These are phyloP conservation scores for Saccostrea echinata DNA, from an alignment of 1,140 invertebrate genomes.

Conservation along the genomic window DNA sequence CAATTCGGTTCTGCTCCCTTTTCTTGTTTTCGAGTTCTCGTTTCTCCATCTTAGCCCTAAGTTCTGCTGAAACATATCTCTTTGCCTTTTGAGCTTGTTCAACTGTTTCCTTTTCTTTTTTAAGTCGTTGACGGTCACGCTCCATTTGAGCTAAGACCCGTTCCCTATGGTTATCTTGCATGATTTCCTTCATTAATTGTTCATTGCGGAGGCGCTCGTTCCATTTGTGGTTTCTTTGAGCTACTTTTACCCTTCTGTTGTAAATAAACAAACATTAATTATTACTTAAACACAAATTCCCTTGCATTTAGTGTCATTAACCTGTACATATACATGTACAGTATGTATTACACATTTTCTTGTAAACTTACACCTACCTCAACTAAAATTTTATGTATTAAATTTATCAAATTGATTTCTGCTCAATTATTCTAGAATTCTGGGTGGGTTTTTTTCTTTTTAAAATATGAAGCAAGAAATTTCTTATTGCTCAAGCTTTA, in stretches of 20 bases:
- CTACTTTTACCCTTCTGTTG: conserved; percentile 65
- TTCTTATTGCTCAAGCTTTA: no score
- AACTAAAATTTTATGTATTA: no score
- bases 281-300: no score
- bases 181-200: conserved; percentile 69
- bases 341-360: no score
- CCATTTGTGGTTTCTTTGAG: conserved; percentile 67
- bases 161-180: conserved; percentile 75
- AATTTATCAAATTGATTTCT: no score
- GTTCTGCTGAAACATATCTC: conserved; percentile 71
- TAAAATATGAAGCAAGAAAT: no score
- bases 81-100: conserved; percentile 71
- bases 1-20: conserved; percentile 66
- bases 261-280: not conserved
- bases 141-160: conserved; percentile 69
- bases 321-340: not conserved
- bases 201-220: conserved; percentile 65
- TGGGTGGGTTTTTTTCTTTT: no score
- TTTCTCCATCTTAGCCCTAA: conserved; percentile 67
- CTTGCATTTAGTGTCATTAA: no score
- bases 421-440: no score
- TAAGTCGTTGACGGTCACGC: conserved; percentile 69
- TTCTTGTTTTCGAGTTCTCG: conserved; percentile 67
- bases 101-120: conserved; percentile 69
- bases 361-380: no score